Evolutionary conservation across 2,113 vertebrate genomes (phyloP).

Genomic region (Heliornis fulica): DNA sequence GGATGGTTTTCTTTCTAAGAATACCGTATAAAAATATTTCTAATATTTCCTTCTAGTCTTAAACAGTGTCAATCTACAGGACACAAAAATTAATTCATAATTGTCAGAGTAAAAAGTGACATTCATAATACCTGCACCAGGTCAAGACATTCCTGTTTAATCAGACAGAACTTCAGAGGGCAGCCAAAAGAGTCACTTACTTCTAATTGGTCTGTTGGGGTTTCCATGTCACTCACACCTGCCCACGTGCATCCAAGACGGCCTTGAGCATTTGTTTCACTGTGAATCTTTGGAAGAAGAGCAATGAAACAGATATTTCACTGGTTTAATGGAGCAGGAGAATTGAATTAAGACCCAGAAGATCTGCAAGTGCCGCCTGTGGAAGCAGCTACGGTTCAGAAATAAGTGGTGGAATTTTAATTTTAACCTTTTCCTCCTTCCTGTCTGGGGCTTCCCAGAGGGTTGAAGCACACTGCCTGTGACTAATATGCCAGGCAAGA

Average conservation of each 20-base stretch:
- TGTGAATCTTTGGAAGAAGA: constrained; percentile 42
- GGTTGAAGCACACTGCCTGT: constrained; percentile 53
- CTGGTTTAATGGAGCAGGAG: not conserved
- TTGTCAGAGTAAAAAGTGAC: not conserved
- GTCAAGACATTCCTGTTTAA: not conserved
- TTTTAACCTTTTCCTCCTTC: constrained; percentile 65
- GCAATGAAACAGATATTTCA: not conserved
- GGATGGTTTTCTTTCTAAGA: not conserved
- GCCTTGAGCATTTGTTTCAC: not conserved
- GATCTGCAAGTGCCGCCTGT: not conserved
- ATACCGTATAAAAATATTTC: not conserved
- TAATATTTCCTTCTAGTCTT: not conserved
- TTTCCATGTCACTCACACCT: constrained; percentile 13
- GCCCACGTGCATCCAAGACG: not conserved
- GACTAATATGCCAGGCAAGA: constrained; percentile 53
- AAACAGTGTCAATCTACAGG: not conserved
- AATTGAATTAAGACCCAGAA: not conserved
- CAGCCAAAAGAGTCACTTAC: constrained; percentile 52
- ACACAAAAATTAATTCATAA: not conserved
- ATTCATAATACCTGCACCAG: fast-evolving
- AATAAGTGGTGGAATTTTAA: constrained; percentile 9
- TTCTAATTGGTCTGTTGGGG: not conserved
- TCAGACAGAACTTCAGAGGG: not conserved
- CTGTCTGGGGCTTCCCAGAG: constrained; percentile 70
- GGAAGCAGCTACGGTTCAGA: not conserved